Conservation (phyloP, 2,113 vertebrate species). For the Ptilorrhoa leucosticta region DNA sequence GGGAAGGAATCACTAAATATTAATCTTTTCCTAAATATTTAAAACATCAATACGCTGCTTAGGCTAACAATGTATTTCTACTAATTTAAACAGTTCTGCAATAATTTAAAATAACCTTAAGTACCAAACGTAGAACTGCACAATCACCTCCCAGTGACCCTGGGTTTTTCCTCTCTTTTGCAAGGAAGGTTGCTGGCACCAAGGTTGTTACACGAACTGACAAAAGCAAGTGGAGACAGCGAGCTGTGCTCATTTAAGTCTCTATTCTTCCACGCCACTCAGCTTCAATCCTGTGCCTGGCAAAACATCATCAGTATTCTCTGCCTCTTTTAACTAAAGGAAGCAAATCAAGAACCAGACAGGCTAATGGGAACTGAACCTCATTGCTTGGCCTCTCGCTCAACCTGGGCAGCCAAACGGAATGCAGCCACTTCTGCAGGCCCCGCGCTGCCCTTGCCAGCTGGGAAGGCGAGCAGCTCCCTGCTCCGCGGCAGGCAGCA, state of each 20-base stretch:
- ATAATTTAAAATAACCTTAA: neutral
- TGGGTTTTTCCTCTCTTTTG: neutral
- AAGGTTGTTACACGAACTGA: constrained; percentile 11
- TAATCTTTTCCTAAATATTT: neutral
- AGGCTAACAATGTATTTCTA: neutral
- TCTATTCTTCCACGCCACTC: constrained; percentile 43
- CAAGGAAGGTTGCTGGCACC: constrained; percentile 44
- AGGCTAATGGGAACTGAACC: constrained; percentile 64
- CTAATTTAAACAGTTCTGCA: neutral
- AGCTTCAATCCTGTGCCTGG: constrained; percentile 22
- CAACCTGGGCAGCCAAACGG: constrained; percentile 46
- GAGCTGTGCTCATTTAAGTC: constrained; percentile 56
- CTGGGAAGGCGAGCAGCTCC: constrained; percentile 21
- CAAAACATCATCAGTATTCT: constrained; percentile 49
- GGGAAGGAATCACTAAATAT: neutral
- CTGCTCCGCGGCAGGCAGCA: neutral
- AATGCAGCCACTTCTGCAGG: constrained; percentile 36
- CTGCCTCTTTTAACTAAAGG: constrained; percentile 11
- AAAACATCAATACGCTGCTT: neutral
- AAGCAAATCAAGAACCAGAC: constrained; percentile 62
- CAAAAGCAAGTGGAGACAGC: constrained; percentile 34
- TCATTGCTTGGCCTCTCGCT: constrained; percentile 59
- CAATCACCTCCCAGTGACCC: constrained; percentile 33
- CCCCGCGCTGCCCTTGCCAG: neutral
- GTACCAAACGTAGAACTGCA: neutral